Base-by-base conservation (phyloP, 2,888 invertebrate genomes). In the Hypselothyrea guttata region DNA sequence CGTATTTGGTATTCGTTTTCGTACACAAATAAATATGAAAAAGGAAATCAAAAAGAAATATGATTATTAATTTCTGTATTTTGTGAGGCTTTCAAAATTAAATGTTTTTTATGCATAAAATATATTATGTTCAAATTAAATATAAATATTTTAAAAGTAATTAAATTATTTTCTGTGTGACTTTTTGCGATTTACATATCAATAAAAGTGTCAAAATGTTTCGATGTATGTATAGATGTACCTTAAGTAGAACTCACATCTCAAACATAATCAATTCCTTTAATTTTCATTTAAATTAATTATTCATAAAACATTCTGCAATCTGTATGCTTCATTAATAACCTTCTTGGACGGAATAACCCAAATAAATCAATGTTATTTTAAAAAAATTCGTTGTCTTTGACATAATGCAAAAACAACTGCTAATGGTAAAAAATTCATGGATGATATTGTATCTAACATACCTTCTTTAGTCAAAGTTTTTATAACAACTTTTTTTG, bases 21-120 rank as follows among this genome's bases (percentile, higher is more conserved):
- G 88, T 88, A 86, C 83, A 88, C 87, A 88, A 89, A 89, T 86
- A 88, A 88, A 85, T 88, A 87, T 89, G 88, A 87, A 88, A 89
- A 88, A 88, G 87, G 87, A 86, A 89, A 85, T 88, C 73, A 88
- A 88, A 87, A 87, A 84, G 86, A 79, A 85, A 86, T 79, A 86
- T 87, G 87, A 88, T 87, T 87, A 88, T 86, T 89, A 85, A 85
- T 87, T 84, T 85, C 71, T 82, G 81, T 61, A 82, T 71, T 82
- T 79, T 38, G 59, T 72, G 62, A 61, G 47, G 41, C 40, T 64
- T 78, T 46, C 31, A 13, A 56, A 70, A 66, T 62, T 41, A 62
- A 66, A 46, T 53, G 40, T 60, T 40, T 61, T n/a, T 35, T 51
- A 44, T 42, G 18, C 37, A 38, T 73, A 30, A 57, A 31, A 37